Conservation (phyloP, 2,888 invertebrate genomes). For the Dendrolimus pini region DNA sequence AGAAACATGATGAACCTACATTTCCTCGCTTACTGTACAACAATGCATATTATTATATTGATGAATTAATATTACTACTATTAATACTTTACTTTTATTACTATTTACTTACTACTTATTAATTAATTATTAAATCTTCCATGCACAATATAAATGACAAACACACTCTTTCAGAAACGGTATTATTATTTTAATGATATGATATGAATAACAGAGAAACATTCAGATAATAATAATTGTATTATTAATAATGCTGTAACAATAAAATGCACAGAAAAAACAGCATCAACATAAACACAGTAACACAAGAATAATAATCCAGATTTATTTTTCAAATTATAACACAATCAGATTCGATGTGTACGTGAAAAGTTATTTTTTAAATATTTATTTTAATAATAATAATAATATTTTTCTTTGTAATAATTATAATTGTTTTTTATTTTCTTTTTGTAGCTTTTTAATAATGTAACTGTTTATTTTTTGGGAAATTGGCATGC, state of each 20-base stretch:
- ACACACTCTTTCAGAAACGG: constrained; percentile 56
- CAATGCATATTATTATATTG: background rate
- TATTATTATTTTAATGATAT: constrained; percentile 2
- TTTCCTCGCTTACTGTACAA: background rate
- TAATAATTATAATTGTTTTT: constrained; percentile 25
- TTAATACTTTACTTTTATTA: background rate
- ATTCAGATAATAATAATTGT: background rate
- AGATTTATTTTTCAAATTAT: background rate
- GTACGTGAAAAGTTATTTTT: background rate
- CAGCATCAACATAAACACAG: constrained; percentile 7
- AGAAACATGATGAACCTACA: background rate
- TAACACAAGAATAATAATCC: background rate
- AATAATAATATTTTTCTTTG: constrained; percentile 21
- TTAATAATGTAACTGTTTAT: constrained; percentile 27
- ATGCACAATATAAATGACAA: constrained; percentile 76
- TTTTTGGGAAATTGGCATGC: constrained; percentile 60
- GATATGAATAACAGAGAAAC: background rate
- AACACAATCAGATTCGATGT: background rate
- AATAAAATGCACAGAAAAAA: constrained; percentile 6
- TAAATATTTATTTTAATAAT: constrained; percentile 20
- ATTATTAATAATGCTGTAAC: background rate
- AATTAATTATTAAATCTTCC: constrained; percentile 42
- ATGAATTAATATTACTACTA: background rate
- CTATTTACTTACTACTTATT: background rate
- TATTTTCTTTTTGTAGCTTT: constrained; percentile 61